Percentiles rank a stretch among this genome's conserved stretches.
These are phyloP conservation scores for Bostrychus sinensis DNA, from an alignment of 2,113 vertebrate species.

Conservation along the genomic window DNA sequence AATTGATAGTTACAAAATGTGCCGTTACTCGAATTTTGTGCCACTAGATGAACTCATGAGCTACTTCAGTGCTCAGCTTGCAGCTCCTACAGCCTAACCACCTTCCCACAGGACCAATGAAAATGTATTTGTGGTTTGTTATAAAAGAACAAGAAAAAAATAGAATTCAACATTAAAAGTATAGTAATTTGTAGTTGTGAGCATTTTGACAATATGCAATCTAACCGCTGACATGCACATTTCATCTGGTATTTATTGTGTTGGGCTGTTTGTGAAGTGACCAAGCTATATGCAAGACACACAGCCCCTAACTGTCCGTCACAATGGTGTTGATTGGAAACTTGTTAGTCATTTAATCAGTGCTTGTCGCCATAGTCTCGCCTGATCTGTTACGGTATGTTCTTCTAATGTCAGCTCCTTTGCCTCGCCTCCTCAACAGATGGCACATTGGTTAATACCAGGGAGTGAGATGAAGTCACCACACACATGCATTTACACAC, in stretches of 20 bases:
- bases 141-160: no score
- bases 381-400: constrained; percentile 19
- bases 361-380: constrained; percentile 9
- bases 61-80: no score
- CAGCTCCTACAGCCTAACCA: no score
- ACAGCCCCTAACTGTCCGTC: not conserved
- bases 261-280: not conserved
- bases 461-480: constrained; percentile 21
- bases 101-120: no score
- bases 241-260: not conserved
- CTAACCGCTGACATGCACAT: not conserved
- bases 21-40: no score
- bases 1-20: no score
- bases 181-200: no score
- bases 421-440: constrained; percentile 59
- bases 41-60: no score
- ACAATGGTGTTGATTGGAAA: not conserved
- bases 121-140: no score
- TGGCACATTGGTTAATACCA: constrained; percentile 59
- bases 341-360: constrained; percentile 9
- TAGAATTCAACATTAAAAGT: no score
- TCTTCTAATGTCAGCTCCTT: constrained; percentile 47
- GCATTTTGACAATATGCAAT: no score
- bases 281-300: not conserved
- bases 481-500: constrained; percentile 10